Conservation (phyloP, 92 coral and sea anemone genomes). For the Bergia sp. region DNA sequence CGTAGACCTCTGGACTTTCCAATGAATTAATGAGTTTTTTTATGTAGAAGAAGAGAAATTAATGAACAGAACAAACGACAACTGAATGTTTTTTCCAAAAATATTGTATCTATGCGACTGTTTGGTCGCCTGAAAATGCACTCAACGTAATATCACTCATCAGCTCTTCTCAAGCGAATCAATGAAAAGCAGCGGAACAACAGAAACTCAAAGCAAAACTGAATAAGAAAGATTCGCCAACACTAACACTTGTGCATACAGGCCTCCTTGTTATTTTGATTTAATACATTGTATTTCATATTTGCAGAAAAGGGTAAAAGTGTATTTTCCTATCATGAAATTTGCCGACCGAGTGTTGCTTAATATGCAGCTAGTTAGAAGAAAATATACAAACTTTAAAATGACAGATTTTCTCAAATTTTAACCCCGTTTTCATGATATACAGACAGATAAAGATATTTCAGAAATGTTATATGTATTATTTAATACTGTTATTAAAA, state of each 20-base stretch:
- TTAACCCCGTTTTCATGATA: background rate
- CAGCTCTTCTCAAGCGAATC: background rate
- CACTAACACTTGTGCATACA: background rate
- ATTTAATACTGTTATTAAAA: too few species aligned
- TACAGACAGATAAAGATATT: too few species aligned
- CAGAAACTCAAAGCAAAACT: background rate
- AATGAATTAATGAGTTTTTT: background rate
- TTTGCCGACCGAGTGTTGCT: background rate
- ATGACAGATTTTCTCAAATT: too few species aligned
- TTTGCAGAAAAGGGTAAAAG: too few species aligned
- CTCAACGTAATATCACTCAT: background rate
- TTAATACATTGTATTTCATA: background rate
- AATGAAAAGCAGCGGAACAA: background rate
- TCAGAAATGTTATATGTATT: background rate
- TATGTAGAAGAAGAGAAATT: background rate
- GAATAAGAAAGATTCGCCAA: background rate
- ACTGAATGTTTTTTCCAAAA: background rate
- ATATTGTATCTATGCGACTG: conserved; percentile 43
- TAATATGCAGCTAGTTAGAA: background rate
- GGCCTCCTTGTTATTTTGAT: background rate
- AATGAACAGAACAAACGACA: background rate
- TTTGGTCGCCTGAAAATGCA: conserved; percentile 13
- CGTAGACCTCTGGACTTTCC: background rate
- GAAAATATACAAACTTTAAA: background rate
- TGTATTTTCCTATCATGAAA: too few species aligned